Conservation (phyloP, 2,888 invertebrate species). For the Conomelus anceps region DNA sequence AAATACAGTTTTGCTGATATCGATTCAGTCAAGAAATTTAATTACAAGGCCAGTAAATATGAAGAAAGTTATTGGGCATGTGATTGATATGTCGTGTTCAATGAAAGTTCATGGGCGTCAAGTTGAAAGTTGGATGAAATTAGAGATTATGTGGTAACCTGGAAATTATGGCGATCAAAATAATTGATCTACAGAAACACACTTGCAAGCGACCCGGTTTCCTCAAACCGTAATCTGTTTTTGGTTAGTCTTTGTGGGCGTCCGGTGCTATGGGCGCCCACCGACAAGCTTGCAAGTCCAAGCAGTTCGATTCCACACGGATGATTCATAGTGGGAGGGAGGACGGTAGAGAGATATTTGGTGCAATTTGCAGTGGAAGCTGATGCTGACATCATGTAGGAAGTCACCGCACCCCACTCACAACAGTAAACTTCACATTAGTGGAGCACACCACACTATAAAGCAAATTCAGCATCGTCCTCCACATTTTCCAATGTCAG, state of each 20-base stretch:
- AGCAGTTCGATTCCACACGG: not conserved
- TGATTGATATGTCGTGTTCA: not conserved
- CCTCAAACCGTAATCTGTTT: not conserved
- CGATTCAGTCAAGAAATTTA: too few species aligned
- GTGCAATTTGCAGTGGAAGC: not conserved
- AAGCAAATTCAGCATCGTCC: not conserved
- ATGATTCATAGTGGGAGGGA: not conserved
- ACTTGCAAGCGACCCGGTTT: not conserved
- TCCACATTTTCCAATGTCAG: not conserved
- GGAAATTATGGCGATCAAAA: not conserved
- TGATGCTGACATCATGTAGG: not conserved
- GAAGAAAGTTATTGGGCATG: too few species aligned
- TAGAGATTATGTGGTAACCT: too few species aligned
- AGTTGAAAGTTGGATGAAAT: too few species aligned
- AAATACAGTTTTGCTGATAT: too few species aligned
- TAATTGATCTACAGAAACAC: not conserved
- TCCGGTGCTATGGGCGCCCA: not conserved
- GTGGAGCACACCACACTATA: not conserved
- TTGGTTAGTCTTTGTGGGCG: not conserved
- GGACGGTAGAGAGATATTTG: not conserved
- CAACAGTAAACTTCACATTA: not conserved
- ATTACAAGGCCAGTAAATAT: too few species aligned
- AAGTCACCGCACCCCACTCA: not conserved
- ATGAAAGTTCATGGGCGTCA: not conserved
- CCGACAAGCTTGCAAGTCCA: too few species aligned